phyloP scores from a whole-genome alignment of 2,888 invertebrate genomes.

The Margaritifera margaritifera region DNA sequence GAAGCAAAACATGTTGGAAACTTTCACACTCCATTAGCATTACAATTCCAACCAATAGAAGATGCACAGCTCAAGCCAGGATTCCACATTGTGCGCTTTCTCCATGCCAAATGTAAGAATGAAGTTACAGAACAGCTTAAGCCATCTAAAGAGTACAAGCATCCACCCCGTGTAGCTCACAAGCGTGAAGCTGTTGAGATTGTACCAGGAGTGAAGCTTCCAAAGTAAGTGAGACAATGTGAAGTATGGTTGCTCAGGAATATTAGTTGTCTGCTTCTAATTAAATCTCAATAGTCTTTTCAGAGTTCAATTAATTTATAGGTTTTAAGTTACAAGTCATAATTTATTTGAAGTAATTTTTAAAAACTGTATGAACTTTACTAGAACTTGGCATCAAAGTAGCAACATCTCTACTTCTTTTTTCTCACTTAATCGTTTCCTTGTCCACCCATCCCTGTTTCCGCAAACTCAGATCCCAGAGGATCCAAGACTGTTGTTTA shows the following conservation, averaged over 20 bases:
- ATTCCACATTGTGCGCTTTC: conserved; percentile 29
- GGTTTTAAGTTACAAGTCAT: no score
- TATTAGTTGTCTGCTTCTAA: no score
- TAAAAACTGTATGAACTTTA: no score
- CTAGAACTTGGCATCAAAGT: no score
- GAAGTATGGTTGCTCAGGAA: neutral
- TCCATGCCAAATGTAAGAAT: conserved; percentile 46
- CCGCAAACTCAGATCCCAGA: no score
- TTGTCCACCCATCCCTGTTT: no score
- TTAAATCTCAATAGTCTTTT: no score
- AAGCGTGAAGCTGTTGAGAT: conserved; percentile 29
- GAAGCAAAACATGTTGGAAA: conserved; percentile 47
- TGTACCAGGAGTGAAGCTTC: conserved; percentile 43
- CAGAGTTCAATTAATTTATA: no score
- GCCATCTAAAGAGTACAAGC: conserved; percentile 44
- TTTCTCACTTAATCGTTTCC: no score
- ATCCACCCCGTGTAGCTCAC: conserved; percentile 38
- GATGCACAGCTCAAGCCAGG: neutral
- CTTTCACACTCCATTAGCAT: conserved; percentile 51
- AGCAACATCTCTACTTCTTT: no score
- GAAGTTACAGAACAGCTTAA: conserved; percentile 41
- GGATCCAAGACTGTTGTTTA: no score
- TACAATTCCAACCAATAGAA: conserved; percentile 32
- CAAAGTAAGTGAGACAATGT: conserved; percentile 36
- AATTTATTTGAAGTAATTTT: no score